Conservation (phyloP, 1,140 invertebrate species). For the Pogonognathellus flavescens region DNA sequence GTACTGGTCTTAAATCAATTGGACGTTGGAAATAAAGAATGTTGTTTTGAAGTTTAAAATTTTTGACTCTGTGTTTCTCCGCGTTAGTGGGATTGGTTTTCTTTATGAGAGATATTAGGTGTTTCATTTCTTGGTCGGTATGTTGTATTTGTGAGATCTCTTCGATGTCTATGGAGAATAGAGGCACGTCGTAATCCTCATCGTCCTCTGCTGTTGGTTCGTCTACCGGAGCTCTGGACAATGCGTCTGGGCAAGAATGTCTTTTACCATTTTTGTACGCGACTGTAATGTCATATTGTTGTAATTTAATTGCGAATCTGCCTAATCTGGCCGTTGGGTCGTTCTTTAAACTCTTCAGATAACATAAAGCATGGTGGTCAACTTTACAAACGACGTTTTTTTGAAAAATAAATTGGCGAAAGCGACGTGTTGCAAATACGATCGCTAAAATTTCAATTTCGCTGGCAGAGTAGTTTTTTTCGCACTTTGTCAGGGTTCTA, state of each 20-base stretch:
- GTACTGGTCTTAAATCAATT: not conserved
- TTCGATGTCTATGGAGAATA: not conserved
- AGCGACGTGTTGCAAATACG: slow-evolving; percentile 69
- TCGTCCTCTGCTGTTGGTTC: not conserved
- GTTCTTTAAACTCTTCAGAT: slow-evolving; percentile 68
- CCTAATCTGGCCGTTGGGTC: slow-evolving; percentile 51
- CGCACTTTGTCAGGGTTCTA: slow-evolving; percentile 67
- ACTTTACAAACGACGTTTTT: slow-evolving; percentile 71
- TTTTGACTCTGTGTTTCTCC: not conserved
- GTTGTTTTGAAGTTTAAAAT: not conserved
- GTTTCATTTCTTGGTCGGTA: not conserved
- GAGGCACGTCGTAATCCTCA: not conserved
- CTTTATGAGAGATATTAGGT: not conserved
- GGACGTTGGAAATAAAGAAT: slow-evolving; percentile 14
- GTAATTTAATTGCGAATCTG: slow-evolving; percentile 62
- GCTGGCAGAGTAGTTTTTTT: slow-evolving; percentile 69
- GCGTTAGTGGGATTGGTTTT: not conserved
- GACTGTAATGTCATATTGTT: slow-evolving; percentile 56
- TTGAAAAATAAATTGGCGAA: slow-evolving; percentile 68
- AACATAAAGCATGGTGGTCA: slow-evolving; percentile 72
- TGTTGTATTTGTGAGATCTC: not conserved
- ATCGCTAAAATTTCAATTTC: slow-evolving; percentile 71
- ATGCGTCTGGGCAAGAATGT: not conserved
- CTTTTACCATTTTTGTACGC: slow-evolving; percentile 61
- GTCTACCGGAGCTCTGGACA: slow-evolving; percentile 4